Evolutionary conservation across 2,888 invertebrate genomes (phyloP), one percentile per base, ranked within the genome.

Genomic region (Heteropelma amictum): DNA sequence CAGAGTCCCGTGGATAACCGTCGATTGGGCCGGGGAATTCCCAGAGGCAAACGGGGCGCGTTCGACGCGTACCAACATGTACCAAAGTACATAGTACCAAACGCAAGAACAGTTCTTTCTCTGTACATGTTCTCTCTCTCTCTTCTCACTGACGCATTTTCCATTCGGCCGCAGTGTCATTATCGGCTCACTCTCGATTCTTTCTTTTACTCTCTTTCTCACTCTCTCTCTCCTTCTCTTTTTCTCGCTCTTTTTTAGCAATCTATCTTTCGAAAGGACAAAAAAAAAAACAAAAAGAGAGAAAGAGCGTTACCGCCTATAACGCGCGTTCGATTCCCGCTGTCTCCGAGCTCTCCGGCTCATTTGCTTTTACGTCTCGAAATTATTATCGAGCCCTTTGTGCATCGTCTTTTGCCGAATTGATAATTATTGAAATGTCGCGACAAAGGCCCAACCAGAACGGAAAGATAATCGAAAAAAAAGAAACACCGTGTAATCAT

Each of bases 11-110:
- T 72, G 77, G 72, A 77, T 77, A 79, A 77, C 73, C 78, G 79
- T 75, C 79, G 78, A 78, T 79, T 79, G 77, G 79, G 73, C 74
- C 72, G 79, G 72, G 61, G 76, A 78, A 78, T 78, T 77, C 79
- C 79, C 77, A 76, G 72, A 69, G 76, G 79, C 73, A 47, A 77
- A 72, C 73, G 65, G 69, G 73, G 54, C 49, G 75, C 75, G 72
- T 64, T 69, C 63, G 40, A 54, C 23, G 54, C 61, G 65, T 19
- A 40, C 30, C 28, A 30, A 19, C 33, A n/a, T 45, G 35, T 33
- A 45, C 54, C 38, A 49, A 30, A 19, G 64, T 53, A 53, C 63
- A 47, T 45, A 21, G 23, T 53, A 53, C 64, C 54, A 45, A n/a
- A 65, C 42, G 30, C 54, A 45, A 53, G 23, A 65, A 19, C 54